These are phyloP conservation scores for Tinea trinotella DNA, from an alignment of 2,888 invertebrate species.

Conservation along the genomic window DNA sequence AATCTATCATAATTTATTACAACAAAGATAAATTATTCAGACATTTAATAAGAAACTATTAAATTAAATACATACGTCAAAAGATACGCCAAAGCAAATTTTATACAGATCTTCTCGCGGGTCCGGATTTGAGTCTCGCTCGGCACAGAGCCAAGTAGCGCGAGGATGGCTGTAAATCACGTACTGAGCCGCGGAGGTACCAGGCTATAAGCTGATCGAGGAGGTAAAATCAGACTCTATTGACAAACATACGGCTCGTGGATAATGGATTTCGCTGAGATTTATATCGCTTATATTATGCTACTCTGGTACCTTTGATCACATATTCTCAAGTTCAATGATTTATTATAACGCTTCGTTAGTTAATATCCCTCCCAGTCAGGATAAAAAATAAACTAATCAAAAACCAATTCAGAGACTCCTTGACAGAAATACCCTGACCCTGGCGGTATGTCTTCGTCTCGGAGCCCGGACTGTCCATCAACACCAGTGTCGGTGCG, in stretches of 20 bases:
- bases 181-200: constrained; percentile 28
- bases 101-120: background rate
- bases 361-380: background rate
- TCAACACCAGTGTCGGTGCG: too few relatives aligned
- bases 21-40: too few relatives aligned
- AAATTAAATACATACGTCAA: background rate
- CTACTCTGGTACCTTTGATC: constrained; percentile 10
- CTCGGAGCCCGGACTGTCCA: too few relatives aligned
- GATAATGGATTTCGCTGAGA: constrained; percentile 55
- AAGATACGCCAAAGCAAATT: background rate
- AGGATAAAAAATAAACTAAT: too few relatives aligned
- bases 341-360: background rate
- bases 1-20: too few relatives aligned
- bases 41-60: too few relatives aligned
- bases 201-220: constrained; percentile 47
- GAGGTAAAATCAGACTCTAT: constrained; percentile 62
- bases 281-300: constrained; percentile 35
- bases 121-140: constrained; percentile 17
- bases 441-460: too few relatives aligned
- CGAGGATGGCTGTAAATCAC: constrained; percentile 21
- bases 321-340: constrained; percentile 3
- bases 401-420: too few relatives aligned
- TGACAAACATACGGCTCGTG: constrained; percentile 63
- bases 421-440: too few relatives aligned
- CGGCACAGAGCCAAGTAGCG: constrained; percentile 23